phyloP scores from a whole-genome alignment of 1,140 invertebrate species.

The Trichomalopsis sarcophagae region DNA sequence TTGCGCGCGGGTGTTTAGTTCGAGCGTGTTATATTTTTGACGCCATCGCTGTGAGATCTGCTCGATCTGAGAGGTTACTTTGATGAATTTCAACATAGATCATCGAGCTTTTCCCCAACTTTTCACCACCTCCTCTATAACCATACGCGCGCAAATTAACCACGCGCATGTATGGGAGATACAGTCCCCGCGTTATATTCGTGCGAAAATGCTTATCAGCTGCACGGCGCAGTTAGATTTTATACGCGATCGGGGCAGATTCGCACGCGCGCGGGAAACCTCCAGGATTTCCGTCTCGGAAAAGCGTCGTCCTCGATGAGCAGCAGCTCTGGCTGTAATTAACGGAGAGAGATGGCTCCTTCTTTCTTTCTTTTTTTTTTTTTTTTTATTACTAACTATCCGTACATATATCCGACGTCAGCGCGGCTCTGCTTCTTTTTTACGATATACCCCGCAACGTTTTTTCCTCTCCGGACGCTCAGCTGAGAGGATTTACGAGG shows the following conservation, averaged over 20 bases:
- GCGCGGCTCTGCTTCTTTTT: background rate
- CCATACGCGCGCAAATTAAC: conserved; percentile 1
- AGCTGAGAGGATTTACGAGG: background rate
- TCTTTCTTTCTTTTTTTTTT: background rate
- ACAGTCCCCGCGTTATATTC: background rate
- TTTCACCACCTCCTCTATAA: too few species aligned
- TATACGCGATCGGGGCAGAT: conserved; percentile 40
- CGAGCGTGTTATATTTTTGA: background rate
- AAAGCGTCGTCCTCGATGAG: conserved; percentile 54
- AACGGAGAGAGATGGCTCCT: conserved; percentile 1
- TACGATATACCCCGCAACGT: background rate
- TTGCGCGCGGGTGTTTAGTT: background rate
- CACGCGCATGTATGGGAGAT: background rate
- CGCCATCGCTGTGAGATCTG: conserved; percentile 12
- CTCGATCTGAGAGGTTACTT: background rate
- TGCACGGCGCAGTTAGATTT: conserved; percentile 13
- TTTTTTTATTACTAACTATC: conserved; percentile 6
- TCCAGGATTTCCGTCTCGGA: conserved; percentile 46
- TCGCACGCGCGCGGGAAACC: conserved; percentile 35
- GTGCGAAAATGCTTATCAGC: conserved; percentile 40
- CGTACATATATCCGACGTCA: background rate
- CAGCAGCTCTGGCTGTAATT: conserved; percentile 13
- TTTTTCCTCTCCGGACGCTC: background rate
- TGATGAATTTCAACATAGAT: too few species aligned
- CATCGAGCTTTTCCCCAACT: too few species aligned